Evolutionary conservation across 1,140 invertebrate genomes (phyloP).

Genomic region (Cyclargus thomasi): DNA sequence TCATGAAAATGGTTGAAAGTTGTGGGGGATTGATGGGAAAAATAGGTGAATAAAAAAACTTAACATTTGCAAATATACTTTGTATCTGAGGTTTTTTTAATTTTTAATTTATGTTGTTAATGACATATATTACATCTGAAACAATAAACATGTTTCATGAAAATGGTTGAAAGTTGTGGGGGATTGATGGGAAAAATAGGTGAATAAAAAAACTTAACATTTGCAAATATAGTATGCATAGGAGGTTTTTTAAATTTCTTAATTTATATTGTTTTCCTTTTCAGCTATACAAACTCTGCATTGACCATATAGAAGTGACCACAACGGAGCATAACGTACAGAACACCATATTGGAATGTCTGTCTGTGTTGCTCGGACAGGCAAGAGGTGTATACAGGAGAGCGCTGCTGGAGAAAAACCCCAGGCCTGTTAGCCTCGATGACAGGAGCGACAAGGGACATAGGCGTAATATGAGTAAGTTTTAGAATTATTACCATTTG

Average conservation of each 20-base stretch:
- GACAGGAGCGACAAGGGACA: slow-evolving; percentile 61
- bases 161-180: no score
- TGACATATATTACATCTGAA: no score
- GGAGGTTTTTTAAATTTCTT: not conserved
- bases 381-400: slow-evolving; percentile 78
- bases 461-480: slow-evolving; percentile 73
- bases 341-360: slow-evolving; percentile 87
- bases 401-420: slow-evolving; percentile 75
- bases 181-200: no score
- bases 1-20: no score
- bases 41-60: no score
- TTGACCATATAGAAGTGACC: slow-evolving; percentile 80
- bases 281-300: slow-evolving; percentile 88
- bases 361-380: slow-evolving; percentile 83
- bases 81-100: no score
- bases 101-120: no score
- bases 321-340: slow-evolving; percentile 89
- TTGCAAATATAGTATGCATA: no score
- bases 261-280: not conserved
- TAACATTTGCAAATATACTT: no score
- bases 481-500: not conserved
- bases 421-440: slow-evolving; percentile 70
- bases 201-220: no score
- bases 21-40: no score
- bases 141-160: no score